Evolutionary conservation across 2,797 vertebrate species (phyloP).

Genomic region (Oryzias dopingdopingensis): DNA sequence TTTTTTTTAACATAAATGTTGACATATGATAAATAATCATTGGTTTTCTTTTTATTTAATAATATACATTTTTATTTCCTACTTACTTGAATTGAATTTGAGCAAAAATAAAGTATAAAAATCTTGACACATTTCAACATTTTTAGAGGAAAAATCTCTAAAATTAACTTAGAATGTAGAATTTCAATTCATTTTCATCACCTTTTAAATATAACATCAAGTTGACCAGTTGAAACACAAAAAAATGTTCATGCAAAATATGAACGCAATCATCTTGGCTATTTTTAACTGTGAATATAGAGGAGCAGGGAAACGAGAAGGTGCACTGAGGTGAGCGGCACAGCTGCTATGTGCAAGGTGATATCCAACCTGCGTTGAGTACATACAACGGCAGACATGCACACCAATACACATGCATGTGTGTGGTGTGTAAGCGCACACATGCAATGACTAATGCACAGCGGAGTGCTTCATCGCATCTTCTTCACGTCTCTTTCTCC

Average conservation of each 20-base stretch:
- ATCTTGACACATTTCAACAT: background rate
- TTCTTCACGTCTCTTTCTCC: constrained; percentile 54
- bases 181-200: background rate
- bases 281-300: constrained; percentile 23
- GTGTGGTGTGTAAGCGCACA: constrained; percentile 1
- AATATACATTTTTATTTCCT: background rate
- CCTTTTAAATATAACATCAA: background rate
- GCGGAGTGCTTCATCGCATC: constrained; percentile 28
- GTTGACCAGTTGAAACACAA: background rate
- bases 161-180: too few relatives aligned
- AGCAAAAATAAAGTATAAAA: background rate
- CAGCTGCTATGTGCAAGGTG: constrained; percentile 22
- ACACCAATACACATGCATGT: constrained; percentile 4
- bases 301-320: constrained; percentile 8
- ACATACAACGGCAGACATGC: constrained; percentile 21
- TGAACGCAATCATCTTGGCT: background rate
- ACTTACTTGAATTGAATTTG: background rate
- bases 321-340: constrained; percentile 34
- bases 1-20: background rate
- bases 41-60: background rate
- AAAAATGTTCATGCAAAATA: background rate
- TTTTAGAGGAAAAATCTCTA: too few relatives aligned
- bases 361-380: constrained; percentile 22
- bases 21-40: background rate
- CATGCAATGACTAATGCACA: constrained; percentile 26